Conservation (phyloP, 1,140 invertebrate genomes). For the Augochlora pura region DNA sequence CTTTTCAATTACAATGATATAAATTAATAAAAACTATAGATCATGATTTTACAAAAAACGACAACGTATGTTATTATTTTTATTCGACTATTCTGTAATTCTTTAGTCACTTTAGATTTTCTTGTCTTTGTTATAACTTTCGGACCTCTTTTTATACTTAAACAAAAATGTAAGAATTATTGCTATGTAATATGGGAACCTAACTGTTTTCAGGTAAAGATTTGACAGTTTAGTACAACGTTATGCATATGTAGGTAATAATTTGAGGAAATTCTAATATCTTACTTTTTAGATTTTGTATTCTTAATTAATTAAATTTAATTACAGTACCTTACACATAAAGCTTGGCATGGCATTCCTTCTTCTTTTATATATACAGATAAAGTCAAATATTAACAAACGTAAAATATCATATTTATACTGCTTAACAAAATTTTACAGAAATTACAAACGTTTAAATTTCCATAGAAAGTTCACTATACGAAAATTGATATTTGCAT, state of each 20-base stretch:
- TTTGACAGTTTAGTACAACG: neutral
- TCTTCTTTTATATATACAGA: conserved; percentile 54
- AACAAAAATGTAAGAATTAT: neutral
- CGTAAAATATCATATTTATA: conserved; percentile 23
- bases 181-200: neutral
- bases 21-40: neutral
- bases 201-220: neutral
- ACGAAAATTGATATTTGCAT: neutral
- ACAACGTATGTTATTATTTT: neutral
- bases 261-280: conserved; percentile 39
- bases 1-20: neutral
- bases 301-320: conserved; percentile 7
- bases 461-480: neutral
- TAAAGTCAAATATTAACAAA: conserved; percentile 32
- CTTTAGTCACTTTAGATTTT: neutral
- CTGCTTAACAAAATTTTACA: neutral
- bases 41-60: no score
- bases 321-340: conserved; percentile 25
- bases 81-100: neutral
- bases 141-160: neutral
- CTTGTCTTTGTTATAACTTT: neutral
- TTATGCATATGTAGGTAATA: conserved; percentile 18
- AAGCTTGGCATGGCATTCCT: conserved; percentile 76
- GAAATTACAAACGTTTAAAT: conserved; percentile 11
- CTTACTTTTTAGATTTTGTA: neutral